Conservation (phyloP, 2,113 vertebrate genomes). For the Aspiorhynchus laticeps region DNA sequence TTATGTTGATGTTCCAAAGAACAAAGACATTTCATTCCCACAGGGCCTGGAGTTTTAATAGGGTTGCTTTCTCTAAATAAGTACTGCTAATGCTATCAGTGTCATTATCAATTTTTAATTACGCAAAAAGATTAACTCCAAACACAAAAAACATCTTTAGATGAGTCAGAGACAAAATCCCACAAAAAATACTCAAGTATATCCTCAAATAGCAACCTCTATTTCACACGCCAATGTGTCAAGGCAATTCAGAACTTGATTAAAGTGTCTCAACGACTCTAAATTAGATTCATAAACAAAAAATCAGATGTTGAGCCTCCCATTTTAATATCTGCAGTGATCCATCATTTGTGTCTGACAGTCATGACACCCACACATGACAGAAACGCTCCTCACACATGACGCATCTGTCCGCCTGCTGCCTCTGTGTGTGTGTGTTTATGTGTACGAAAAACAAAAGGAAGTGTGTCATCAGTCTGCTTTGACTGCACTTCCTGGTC, state of each 20-base stretch:
- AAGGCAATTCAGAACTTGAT: not conserved
- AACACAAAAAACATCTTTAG: not conserved
- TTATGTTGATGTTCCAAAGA: not conserved
- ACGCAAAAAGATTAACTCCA: slow-evolving; percentile 4
- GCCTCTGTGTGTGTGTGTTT: not conserved
- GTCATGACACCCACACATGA: slow-evolving; percentile 6
- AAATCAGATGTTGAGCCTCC: not conserved
- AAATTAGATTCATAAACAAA: slow-evolving; percentile 20
- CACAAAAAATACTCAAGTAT: not conserved
- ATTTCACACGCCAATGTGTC: not conserved
- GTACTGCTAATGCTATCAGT: not conserved
- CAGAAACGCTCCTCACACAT: not conserved
- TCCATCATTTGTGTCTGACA: slow-evolving; percentile 16
- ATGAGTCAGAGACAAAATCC: slow-evolving; percentile 7
- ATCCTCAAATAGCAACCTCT: not conserved
- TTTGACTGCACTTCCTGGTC: slow-evolving; percentile 43
- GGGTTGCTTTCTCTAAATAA: not conserved
- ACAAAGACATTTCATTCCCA: not conserved
- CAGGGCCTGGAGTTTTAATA: not conserved
- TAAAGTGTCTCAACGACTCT: not conserved
- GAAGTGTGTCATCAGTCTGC: slow-evolving; percentile 46
- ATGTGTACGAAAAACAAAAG: slow-evolving; percentile 24
- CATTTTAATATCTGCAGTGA: slow-evolving; percentile 38
- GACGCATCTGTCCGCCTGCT: slow-evolving; percentile 37
- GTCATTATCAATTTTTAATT: slow-evolving; percentile 36